Evolutionary conservation across 2,888 invertebrate species (phyloP), one percentile per base, ranked within the genome.

Genomic region (Aradus depressus): DNA sequence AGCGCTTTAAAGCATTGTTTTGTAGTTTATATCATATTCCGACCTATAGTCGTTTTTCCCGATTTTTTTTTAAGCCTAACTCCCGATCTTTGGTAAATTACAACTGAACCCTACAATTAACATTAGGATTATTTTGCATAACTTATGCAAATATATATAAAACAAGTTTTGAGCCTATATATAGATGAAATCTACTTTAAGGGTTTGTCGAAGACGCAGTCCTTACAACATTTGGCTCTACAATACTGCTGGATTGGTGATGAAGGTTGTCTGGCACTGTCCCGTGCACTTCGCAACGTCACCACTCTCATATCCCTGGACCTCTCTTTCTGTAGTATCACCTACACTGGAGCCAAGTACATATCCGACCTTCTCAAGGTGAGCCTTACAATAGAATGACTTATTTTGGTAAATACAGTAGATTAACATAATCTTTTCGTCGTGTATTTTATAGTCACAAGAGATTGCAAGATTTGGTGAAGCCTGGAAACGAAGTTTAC

Each of bases 401-500:
- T 37, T 8, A n/a, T n/a, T n/a, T n/a, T n/a, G n/a, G n/a, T n/a
- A n/a, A n/a, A n/a, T n/a, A n/a, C n/a, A n/a, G n/a, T n/a, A n/a
- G n/a, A n/a, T n/a, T n/a, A n/a, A n/a, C n/a, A n/a, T n/a, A n/a
- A n/a, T n/a, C n/a, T n/a, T n/a, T n/a, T n/a, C n/a, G n/a, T n/a
- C n/a, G 31, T 31, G n/a, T 31, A 31, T 31, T 3, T 61, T 67
- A 3, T 67, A 79, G 71, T 75, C 75, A 60, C 82, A 82, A 64
- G 81, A 81, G 63, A 73, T 81, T 50, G 72, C 77, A 51, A 75
- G 86, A 48, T 85, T 81, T 64, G 81, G 83, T 58, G 84, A 87
- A 63, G 81, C 82, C 54, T 88, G 87, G 87, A 79, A 82, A 56
- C 80, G 81, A 60, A 84, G 85, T 5, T 65, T 88, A 48, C 75